Conservation (phyloP, 2,888 invertebrate species). For the Oscheius sp. region DNA sequence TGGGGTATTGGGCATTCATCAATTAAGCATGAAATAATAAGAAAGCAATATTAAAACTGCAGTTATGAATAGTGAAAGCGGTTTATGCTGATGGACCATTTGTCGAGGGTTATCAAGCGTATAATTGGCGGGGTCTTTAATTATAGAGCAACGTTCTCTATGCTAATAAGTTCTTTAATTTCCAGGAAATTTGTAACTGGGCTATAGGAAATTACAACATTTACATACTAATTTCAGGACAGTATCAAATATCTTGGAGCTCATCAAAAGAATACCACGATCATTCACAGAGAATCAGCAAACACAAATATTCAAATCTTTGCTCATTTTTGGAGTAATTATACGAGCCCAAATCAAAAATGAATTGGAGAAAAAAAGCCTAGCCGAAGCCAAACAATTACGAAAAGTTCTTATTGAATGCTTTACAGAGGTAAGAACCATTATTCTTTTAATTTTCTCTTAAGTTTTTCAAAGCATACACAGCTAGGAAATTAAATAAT, state of each 20-base stretch:
- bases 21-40: no score
- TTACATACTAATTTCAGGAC: conserved; percentile 6
- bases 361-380: background rate
- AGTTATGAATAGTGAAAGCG: no score
- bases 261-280: conserved; percentile 5
- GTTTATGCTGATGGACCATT: background rate
- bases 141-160: background rate
- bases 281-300: conserved; percentile 39
- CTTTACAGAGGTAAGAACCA: conserved; percentile 34
- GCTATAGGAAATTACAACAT: background rate
- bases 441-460: conserved; percentile 1
- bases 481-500: conserved; percentile 19
- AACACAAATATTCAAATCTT: conserved; percentile 33
- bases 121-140: conserved; percentile 20
- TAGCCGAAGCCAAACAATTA: conserved; percentile 12
- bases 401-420: conserved; percentile 41
- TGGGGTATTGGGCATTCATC: no score
- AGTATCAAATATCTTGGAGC: conserved; percentile 2
- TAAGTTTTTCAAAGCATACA: conserved; percentile 38
- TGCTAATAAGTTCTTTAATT: conserved; percentile 1
- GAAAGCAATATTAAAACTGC: no score
- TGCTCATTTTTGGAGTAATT: conserved; percentile 35
- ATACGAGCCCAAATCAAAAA: conserved; percentile 23
- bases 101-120: conserved; percentile 8
- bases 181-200: background rate